Evolutionary conservation across 2,888 invertebrate species (phyloP), one percentile per base, ranked within the genome.

Genomic region (Ditylenchus weischeri): DNA sequence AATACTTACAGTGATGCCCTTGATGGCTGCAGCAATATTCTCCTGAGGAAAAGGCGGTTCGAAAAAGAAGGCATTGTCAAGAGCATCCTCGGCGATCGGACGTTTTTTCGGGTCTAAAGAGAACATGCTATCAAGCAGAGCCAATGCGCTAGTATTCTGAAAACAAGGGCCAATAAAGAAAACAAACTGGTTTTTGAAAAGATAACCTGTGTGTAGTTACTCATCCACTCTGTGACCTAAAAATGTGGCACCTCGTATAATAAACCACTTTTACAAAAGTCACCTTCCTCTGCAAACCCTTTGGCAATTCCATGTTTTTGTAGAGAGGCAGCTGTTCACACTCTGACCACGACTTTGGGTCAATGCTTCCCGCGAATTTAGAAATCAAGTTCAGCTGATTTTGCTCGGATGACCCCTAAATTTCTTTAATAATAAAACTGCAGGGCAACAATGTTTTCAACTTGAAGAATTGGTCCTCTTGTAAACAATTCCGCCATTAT

Each of bases 401-500:
- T 80, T 94, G 94, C 79, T 98, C 98, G 0, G 94, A 93, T 61
- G 90, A 91, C 19, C 98, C 98, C 86, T 88, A 54, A 65, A 74
- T 61, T 54, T 18, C 7, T 13, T 7, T 10, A 13, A 23, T 15
- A 54, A 8, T 8, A 43, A 43, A 43, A 43, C 29, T 29, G 29
- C 11, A 43, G 1, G 8, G 38, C 3, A 43, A 13, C 43, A 13
- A 1, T 43, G 43, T 6, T 43, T 10, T 8, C 15, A 36, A 70
- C 78, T 72, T 86, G 86, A 84, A 86, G 84, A 61, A 86, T 86
- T 2, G 86, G 96, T 5, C 85, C 86, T 74, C 89, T 86, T 0
- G 94, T 96, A 96, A 96, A 98, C 92, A 98, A 92, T 86, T 98
- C 98, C 0, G 96, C 96, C 96, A 98, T 96, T 72, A 98, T 98